These are phyloP conservation scores for Papilio xuthus DNA, from an alignment of 1,140 invertebrate genomes.

Conservation along the genomic window DNA sequence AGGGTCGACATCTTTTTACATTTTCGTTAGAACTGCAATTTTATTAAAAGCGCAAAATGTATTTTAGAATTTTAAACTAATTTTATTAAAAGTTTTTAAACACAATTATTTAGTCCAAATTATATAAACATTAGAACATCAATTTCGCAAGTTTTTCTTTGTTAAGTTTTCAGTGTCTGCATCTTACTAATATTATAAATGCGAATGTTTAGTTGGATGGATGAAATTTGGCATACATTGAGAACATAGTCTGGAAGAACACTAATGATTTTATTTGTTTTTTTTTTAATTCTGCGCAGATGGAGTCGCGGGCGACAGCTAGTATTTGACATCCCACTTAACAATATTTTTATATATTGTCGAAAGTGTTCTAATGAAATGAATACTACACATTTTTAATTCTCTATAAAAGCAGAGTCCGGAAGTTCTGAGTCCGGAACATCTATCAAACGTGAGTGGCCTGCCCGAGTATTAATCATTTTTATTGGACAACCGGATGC, in stretches of 20 bases:
- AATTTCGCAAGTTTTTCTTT: too few species aligned
- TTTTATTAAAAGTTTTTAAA: not conserved
- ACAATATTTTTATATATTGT: not conserved
- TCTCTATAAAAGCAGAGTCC: not conserved
- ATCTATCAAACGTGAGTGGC: slow-evolving; percentile 62
- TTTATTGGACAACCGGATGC: slow-evolving; percentile 64
- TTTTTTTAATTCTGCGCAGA: too few species aligned
- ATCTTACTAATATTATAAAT: too few species aligned
- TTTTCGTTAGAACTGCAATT: slow-evolving; percentile 14
- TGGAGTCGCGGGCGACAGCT: too few species aligned
- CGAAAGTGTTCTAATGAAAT: not conserved
- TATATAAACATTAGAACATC: too few species aligned
- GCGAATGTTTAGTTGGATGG: too few species aligned
- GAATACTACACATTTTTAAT: not conserved
- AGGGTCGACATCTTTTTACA: not conserved
- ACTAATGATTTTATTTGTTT: too few species aligned
- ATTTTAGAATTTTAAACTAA: not conserved
- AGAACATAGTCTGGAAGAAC: too few species aligned
- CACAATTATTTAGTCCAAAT: too few species aligned
- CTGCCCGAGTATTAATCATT: slow-evolving; percentile 66
- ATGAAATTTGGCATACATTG: too few species aligned
- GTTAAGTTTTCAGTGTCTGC: not conserved
- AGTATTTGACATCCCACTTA: too few species aligned
- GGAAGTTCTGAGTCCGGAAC: slow-evolving; percentile 46
- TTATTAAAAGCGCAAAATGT: not conserved